Base-by-base conservation (phyloP, 2,797 vertebrate genomes). In the Calcarius lapponicus region DNA sequence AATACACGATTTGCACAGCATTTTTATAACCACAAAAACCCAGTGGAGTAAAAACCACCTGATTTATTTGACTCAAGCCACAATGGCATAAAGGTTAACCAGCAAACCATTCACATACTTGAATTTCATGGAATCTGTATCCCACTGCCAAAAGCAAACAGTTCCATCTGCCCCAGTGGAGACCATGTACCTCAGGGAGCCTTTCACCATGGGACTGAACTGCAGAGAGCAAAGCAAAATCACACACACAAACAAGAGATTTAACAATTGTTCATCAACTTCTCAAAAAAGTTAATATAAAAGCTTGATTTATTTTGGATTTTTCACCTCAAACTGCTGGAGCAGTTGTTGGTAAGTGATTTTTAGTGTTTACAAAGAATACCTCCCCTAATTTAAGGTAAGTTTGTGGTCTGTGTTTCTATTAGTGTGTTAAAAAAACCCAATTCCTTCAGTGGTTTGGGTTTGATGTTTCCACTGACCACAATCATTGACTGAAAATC, bases 81-180 rank as follows among this genome's bases (percentile, higher is more conserved):
- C 13, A 19, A 84, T 16, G 17, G 28, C 28, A 76, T 0, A 43
- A 15, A 80, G 12, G 8, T 32, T 47, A n/a, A 82, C 26, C 16
- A 81, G 70, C n/a, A 90, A 88, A 7, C 9, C 16, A 83, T 66
- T 54, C 65, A 96, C 98, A 96, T 97, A 99, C 99, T 98, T 99
- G 95, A 99, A 99, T 95, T 98, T 98, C 97, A 98, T 98, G 86
- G 99, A 98, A 92, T 98, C 98, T 83, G 98, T 97, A 57, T 99
- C 99, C 99, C 99, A 99, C 93, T 99, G 99, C 99, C 99, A 99
- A 95, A 99, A 99, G 96, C 98, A 99, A 88, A 99, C 99, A 2
- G 99, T 99, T 82, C 99, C 99, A 97, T 99, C 99, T 61, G 99
- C 99, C 97, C 99, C 99, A 93, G 99, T 99, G 74, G 99, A 99